phyloP scores from a whole-genome alignment of 2,113 vertebrate species.

The Caranx melampygus region DNA sequence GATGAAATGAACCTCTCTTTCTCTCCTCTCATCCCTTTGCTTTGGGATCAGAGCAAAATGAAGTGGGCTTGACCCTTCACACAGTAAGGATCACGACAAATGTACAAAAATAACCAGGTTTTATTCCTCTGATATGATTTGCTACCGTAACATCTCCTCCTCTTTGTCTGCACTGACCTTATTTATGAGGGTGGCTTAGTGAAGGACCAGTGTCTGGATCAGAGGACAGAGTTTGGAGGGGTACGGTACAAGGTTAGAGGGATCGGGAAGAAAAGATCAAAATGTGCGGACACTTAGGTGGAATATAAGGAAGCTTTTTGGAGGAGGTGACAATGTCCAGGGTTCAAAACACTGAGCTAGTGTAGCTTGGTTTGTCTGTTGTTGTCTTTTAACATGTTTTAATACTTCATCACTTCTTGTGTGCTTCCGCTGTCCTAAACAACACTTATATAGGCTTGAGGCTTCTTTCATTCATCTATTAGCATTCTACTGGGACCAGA shows the following conservation, averaged over 20 bases:
- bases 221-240: slow-evolving; percentile 43
- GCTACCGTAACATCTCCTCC: slow-evolving; percentile 50
- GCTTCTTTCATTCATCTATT: not conserved
- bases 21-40: slow-evolving; percentile 44
- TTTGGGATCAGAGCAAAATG: slow-evolving; percentile 61
- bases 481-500: not conserved
- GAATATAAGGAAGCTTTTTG: slow-evolving; percentile 4
- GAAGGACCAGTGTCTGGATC: slow-evolving; percentile 61
- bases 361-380: not conserved
- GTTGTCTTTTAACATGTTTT: too few relatives aligned
- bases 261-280: slow-evolving; percentile 50
- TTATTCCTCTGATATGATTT: slow-evolving; percentile 72
- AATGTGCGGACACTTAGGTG: slow-evolving; percentile 38
- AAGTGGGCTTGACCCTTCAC: slow-evolving; percentile 65
- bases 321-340: too few relatives aligned
- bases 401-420: not conserved
- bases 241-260: slow-evolving; percentile 39
- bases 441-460: too few relatives aligned
- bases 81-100: slow-evolving; percentile 52
- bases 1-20: slow-evolving; percentile 78
- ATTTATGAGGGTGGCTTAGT: slow-evolving; percentile 68
- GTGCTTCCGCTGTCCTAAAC: not conserved
- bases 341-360: not conserved
- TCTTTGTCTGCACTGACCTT: slow-evolving; percentile 66
- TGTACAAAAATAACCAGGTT: slow-evolving; percentile 70